These are phyloP conservation scores for Marisa cornuarietis DNA, from an alignment of 1,140 invertebrate genomes.

Conservation along the genomic window DNA sequence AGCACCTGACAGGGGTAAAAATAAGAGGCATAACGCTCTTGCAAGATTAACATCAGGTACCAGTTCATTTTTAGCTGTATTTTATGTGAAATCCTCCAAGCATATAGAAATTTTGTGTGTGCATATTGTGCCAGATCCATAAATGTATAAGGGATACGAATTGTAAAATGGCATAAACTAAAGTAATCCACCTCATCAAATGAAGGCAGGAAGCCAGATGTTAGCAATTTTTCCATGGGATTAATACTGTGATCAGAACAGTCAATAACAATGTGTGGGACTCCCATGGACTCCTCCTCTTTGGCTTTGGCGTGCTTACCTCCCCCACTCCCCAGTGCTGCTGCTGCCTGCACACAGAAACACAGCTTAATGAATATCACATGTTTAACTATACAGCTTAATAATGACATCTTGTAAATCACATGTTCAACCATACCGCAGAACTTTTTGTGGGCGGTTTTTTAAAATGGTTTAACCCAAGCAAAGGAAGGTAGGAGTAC, in stretches of 20 bases:
- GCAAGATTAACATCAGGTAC: too few species aligned
- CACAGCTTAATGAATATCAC: background rate
- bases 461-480: too few species aligned
- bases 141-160: too few species aligned
- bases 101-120: too few species aligned
- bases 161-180: too few species aligned
- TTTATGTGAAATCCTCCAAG: too few species aligned
- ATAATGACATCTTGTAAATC: background rate
- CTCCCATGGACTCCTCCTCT: constrained; percentile 52
- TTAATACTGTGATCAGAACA: constrained; percentile 44
- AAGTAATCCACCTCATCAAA: constrained; percentile 38
- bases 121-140: too few species aligned
- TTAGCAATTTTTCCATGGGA: constrained; percentile 41
- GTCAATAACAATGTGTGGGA: constrained; percentile 60
- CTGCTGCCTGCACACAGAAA: constrained; percentile 36
- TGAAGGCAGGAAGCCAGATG: constrained; percentile 44
- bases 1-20: constrained; percentile 51
- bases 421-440: background rate
- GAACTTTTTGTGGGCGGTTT: too few species aligned
- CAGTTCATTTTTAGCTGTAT: too few species aligned
- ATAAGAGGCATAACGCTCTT: too few species aligned
- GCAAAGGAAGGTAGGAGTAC: too few species aligned
- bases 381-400: background rate
- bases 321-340: constrained; percentile 35
- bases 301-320: constrained; percentile 45